Evolutionary conservation across 2,113 vertebrate species (phyloP).

Genomic region (Plectropomus leopardus): DNA sequence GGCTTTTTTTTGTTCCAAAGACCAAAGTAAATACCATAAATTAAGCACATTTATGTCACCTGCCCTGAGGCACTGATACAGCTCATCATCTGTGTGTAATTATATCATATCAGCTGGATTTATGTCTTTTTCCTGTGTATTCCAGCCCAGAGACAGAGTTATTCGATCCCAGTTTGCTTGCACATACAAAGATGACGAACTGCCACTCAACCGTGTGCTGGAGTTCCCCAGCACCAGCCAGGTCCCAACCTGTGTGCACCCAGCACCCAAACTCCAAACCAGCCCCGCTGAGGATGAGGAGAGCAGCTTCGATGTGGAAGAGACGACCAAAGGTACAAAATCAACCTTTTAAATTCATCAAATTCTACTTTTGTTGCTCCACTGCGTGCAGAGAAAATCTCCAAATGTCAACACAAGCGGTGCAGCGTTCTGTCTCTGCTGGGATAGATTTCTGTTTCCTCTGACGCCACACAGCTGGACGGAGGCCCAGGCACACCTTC

Average conservation of each 20-base stretch:
- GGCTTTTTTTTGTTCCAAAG: not conserved
- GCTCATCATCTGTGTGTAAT: conserved; percentile 9
- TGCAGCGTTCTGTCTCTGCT: conserved; percentile 43
- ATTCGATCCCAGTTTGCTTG: conserved; percentile 96
- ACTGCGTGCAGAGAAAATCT: conserved; percentile 30
- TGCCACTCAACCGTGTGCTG: conserved; percentile 80
- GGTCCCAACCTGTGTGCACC: conserved; percentile 73
- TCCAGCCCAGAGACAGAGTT: conserved; percentile 84
- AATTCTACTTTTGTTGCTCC: not conserved
- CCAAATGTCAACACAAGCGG: conserved; percentile 49
- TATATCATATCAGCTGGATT: conserved; percentile 2
- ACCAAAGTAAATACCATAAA: not conserved
- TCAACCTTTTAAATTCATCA: not conserved
- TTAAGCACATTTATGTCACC: not conserved
- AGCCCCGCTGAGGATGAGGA: conserved; percentile 22
- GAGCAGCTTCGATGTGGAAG: conserved; percentile 11
- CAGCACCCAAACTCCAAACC: conserved; percentile 70
- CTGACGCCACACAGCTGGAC: conserved; percentile 77
- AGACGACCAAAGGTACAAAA: conserved; percentile 54
- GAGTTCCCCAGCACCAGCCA: conserved; percentile 79
- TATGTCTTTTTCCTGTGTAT: conserved; percentile 12
- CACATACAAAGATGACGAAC: conserved; percentile 89
- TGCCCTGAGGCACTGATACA: conserved; percentile 9
- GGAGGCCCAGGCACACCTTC: conserved; percentile 72
- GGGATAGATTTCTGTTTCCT: conserved; percentile 70